Percentiles rank a stretch among this genome's conserved stretches.
phyloP scores from a whole-genome alignment of 2,113 vertebrate genomes.

The Rhineura floridana region DNA sequence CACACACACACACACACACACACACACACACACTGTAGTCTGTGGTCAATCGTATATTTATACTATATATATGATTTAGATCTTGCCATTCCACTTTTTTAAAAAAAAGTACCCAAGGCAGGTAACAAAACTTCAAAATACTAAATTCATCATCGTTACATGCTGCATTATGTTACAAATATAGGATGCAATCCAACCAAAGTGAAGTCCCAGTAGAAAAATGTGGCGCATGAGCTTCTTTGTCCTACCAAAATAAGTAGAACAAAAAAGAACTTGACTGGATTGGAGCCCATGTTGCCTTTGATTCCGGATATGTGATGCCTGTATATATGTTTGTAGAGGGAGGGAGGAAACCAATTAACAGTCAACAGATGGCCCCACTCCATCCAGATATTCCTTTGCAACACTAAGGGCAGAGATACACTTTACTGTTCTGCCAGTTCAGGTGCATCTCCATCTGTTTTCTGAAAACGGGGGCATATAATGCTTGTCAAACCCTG shows the following conservation, averaged over 20 bases:
- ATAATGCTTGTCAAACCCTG: too few species aligned
- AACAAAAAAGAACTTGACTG: background rate
- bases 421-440: too few species aligned
- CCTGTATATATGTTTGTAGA: background rate
- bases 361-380: background rate
- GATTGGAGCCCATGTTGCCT: background rate
- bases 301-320: background rate
- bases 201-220: background rate
- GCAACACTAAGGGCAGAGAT: constrained; percentile 15
- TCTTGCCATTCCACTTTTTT: background rate
- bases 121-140: background rate
- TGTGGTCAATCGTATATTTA: background rate
- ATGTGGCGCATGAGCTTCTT: background rate
- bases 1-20: too few species aligned
- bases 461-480: too few species aligned
- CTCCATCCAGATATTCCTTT: constrained; percentile 4
- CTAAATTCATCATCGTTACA: background rate
- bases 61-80: background rate
- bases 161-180: background rate
- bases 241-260: background rate
- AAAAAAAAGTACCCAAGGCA: background rate
- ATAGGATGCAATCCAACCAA: background rate
- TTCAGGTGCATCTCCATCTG: too few species aligned
- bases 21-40: too few species aligned
- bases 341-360: background rate